phyloP scores from a whole-genome alignment of 2,888 invertebrate genomes.

The Acanthosepion esculentum region DNA sequence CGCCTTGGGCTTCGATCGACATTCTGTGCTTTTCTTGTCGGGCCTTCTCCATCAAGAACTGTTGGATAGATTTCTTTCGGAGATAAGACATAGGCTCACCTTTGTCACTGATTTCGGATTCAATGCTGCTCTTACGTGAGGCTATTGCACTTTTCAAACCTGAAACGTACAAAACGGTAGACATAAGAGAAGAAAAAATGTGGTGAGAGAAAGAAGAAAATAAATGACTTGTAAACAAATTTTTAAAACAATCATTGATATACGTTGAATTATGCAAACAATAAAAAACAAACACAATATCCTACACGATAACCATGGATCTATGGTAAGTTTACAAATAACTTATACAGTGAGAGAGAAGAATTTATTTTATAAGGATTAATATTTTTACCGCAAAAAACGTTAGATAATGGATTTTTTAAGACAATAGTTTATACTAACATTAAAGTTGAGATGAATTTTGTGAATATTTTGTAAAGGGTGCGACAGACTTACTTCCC shows the following conservation, averaged over 20 bases:
- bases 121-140: not conserved
- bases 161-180: not conserved
- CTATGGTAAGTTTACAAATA: too few species aligned
- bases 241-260: not conserved
- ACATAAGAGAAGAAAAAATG: not conserved
- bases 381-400: too few species aligned
- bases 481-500: too few species aligned
- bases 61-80: slow-evolving; percentile 39
- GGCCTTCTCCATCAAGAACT: slow-evolving; percentile 43
- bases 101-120: not conserved
- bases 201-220: not conserved
- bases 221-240: not conserved
- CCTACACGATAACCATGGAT: too few species aligned
- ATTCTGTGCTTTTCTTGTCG: slow-evolving; percentile 14
- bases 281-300: too few species aligned
- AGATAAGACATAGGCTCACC: not conserved
- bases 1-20: not conserved
- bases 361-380: too few species aligned
- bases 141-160: not conserved
- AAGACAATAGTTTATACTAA: too few species aligned
- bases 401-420: too few species aligned
- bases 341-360: too few species aligned
- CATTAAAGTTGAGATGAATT: too few species aligned
- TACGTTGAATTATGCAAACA: too few species aligned
- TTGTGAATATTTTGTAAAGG: too few species aligned